These are phyloP conservation scores for Orthosia gothica DNA, from an alignment of 2,888 invertebrate species.

Conservation along the genomic window DNA sequence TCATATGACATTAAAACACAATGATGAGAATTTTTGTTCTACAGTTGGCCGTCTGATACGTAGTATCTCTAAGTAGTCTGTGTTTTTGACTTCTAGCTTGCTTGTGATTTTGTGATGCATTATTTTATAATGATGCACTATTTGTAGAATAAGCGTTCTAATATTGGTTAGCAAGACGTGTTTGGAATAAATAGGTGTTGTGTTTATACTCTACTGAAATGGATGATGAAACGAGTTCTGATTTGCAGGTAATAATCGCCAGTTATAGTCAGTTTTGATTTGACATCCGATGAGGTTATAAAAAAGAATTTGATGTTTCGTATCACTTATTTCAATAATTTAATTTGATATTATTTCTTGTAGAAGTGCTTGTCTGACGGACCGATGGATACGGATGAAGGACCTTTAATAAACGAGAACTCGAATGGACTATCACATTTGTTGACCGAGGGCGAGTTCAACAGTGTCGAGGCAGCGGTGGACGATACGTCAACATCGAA, in stretches of 20 bases:
- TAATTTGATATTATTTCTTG: slow-evolving; percentile 58
- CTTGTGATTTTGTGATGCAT: slow-evolving; percentile 46
- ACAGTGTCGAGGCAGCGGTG: slow-evolving; percentile 86
- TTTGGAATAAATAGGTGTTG: slow-evolving; percentile 20
- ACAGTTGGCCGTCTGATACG: too few relatives aligned
- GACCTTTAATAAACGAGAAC: slow-evolving; percentile 87
- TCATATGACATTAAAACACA: too few relatives aligned
- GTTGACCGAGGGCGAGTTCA: slow-evolving; percentile 87
- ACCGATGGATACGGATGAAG: slow-evolving; percentile 88
- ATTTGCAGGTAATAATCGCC: slow-evolving; percentile 81
- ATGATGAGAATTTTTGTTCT: too few relatives aligned
- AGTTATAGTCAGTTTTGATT: not conserved
- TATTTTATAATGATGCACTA: not conserved
- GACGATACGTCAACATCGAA: slow-evolving; percentile 89
- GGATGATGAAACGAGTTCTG: slow-evolving; percentile 85
- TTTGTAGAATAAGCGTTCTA: slow-evolving; percentile 4
- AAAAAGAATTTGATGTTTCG: slow-evolving; percentile 30
- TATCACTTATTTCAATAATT: slow-evolving; percentile 10
- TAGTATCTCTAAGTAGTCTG: too few relatives aligned
- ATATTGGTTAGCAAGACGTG: slow-evolving; percentile 12
- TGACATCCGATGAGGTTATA: slow-evolving; percentile 66
- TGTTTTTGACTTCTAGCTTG: slow-evolving; percentile 5
- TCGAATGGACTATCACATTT: slow-evolving; percentile 88
- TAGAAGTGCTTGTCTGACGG: slow-evolving; percentile 86
- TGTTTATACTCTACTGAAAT: slow-evolving; percentile 59